These are phyloP conservation scores for Sebastes variabilis DNA, from an alignment of 2,797 vertebrate genomes.

Conservation along the genomic window DNA sequence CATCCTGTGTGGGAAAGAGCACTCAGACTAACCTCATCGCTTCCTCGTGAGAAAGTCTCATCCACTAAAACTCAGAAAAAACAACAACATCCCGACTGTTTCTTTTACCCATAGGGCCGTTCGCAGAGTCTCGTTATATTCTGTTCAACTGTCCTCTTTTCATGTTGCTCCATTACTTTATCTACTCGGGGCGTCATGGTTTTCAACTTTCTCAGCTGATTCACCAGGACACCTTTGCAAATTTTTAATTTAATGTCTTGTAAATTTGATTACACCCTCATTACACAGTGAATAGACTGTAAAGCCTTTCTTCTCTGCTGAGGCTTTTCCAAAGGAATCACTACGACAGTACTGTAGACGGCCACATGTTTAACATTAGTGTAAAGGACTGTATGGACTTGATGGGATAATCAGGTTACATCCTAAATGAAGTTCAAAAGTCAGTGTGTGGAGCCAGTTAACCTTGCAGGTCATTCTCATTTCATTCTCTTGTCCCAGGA, in stretches of 20 bases:
- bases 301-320: not conserved
- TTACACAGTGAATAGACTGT: not conserved
- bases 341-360: not conserved
- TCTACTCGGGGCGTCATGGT: not conserved
- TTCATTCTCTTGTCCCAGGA: not conserved
- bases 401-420: not conserved
- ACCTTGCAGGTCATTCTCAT: not conserved
- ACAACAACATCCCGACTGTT: constrained; percentile 8
- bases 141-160: not conserved
- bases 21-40: constrained; percentile 28
- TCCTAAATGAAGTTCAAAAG: not conserved
- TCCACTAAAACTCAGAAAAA: constrained; percentile 28
- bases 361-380: not conserved
- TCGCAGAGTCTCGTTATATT: constrained; percentile 1
- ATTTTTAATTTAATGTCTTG: not conserved
- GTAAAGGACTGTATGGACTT: constrained; percentile 5
- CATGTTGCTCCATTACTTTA: not conserved
- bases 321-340: not conserved
- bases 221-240: not conserved
- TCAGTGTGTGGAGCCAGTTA: not conserved
- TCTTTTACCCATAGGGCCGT: constrained; percentile 8
- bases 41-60: constrained; percentile 63
- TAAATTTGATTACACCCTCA: not conserved
- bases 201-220: not conserved
- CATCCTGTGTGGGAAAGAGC: constrained; percentile 70